Base-by-base conservation (phyloP, 2,113 vertebrate genomes). In the Ahaetulla prasina region DNA sequence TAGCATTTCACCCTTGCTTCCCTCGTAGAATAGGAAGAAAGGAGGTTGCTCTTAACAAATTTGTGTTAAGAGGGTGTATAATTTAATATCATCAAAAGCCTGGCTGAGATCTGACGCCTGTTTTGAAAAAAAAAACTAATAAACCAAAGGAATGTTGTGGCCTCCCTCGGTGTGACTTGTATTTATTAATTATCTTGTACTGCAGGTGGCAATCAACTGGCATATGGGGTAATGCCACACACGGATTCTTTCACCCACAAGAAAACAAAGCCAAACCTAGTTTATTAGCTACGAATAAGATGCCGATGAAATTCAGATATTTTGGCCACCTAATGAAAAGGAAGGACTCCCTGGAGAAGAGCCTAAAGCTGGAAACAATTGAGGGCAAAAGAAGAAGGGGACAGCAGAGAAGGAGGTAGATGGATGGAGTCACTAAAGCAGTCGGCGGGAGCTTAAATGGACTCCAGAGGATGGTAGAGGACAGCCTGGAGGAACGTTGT, bases 61-160 rank as follows among this genome's bases (percentile, higher is more conserved):
- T 93, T 94, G 53, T 95, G 93, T 94, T 95, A 95, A 95, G 94
- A 91, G 94, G 91, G 95, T 95, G 92, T 93, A n/a, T n/a, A 95
- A 94, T 95, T 95, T 91, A 93, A 94, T 89, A 94, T 88, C 93
- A 92, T 4, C 92, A 93, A 94, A 91, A 89, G 94, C 89, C 94
- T 94, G 92, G 95, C 30, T 94, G 94, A 91, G 96, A 94, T 94
- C 95, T 22, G 94, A 96, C 84, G 90, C 89, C 86, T 9, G 20
- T 30, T 49, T 93, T 45, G 10, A 94, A 52, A 87, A 93, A 94
- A 94, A 52, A 87, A 93, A 94, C 88, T 95, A 92, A 95, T 95
- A 95, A 95, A 87, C 95, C 93, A 94, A 94, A 74, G 88, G 94
- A 92, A 95, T 85, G 74, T 57, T 3, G 89, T 8, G 9, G 23